Conservation (phyloP, 53 echinoderm and acorn worm genomes). For the Astropecten irregularis region DNA sequence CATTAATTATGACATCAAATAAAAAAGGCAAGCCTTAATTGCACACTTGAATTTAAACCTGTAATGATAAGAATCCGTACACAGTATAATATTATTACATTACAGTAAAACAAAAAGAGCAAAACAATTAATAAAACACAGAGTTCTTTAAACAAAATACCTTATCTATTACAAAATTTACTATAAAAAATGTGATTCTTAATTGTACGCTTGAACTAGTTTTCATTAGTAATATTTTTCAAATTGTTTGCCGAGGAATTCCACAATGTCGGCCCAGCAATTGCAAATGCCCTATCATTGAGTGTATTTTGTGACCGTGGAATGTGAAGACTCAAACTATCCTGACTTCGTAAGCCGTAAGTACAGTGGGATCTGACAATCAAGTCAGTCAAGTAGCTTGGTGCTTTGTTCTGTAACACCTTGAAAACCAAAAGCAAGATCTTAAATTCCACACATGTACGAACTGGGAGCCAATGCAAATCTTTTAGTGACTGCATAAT, state of each 20-base stretch:
- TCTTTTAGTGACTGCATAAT: not conserved
- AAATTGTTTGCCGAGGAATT: not conserved
- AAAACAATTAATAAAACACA: too few relatives aligned
- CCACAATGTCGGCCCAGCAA: not conserved
- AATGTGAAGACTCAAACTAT: not conserved
- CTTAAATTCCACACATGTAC: not conserved
- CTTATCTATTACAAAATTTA: too few relatives aligned
- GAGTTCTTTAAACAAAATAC: too few relatives aligned
- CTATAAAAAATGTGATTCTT: not conserved
- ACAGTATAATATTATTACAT: too few relatives aligned
- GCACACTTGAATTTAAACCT: too few relatives aligned
- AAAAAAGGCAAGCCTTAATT: too few relatives aligned
- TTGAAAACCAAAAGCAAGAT: conserved; percentile 5
- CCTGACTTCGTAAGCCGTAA: not conserved
- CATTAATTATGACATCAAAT: too few relatives aligned
- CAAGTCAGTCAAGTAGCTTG: not conserved
- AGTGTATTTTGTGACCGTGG: not conserved
- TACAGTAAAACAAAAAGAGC: too few relatives aligned
- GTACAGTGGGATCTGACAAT: not conserved
- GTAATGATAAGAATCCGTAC: too few relatives aligned
- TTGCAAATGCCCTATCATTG: not conserved
- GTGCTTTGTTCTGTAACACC: not conserved
- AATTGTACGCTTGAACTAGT: not conserved
- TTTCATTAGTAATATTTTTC: not conserved
- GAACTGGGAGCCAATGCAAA: not conserved